Percentiles rank a stretch among this genome's conserved stretches.
Evolutionary conservation across 2,888 invertebrate species (phyloP).

Genomic region (Drosophila barbarae): DNA sequence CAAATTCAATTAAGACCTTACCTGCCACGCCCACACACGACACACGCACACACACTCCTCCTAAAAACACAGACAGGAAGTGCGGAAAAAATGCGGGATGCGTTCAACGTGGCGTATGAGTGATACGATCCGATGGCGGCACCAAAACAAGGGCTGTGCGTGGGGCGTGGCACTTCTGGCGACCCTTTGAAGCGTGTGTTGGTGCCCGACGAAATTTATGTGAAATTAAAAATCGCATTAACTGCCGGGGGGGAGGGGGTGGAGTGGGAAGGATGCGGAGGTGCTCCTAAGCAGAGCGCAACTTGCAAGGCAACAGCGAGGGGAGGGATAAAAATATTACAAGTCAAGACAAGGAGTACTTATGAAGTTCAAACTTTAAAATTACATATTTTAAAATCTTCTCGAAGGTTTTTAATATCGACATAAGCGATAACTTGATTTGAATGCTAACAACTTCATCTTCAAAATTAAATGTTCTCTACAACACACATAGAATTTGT

Average conservation of each 20-base stretch:
- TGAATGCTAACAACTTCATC: neutral
- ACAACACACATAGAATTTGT: neutral
- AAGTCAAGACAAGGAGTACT: neutral
- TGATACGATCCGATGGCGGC: conserved; percentile 30
- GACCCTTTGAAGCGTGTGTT: conserved; percentile 33
- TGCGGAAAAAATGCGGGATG: conserved; percentile 12
- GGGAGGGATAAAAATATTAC: neutral
- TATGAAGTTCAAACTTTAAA: neutral
- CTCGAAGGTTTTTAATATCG: neutral
- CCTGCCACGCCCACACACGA: conserved; percentile 51
- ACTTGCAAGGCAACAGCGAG: neutral
- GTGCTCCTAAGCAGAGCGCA: neutral
- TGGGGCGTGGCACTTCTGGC: conserved; percentile 6
- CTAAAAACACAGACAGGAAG: conserved; percentile 8
- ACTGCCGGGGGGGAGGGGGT: conserved; percentile 17
- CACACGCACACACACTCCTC: neutral
- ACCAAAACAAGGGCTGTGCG: conserved; percentile 1
- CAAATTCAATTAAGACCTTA: conserved; percentile 64
- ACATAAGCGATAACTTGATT: neutral
- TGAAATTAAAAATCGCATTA: conserved; percentile 64
- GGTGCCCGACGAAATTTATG: conserved; percentile 31
- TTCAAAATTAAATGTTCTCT: neutral
- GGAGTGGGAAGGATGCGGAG: neutral
- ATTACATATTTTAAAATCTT: neutral
- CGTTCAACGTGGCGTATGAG: conserved; percentile 42